Conservation (phyloP, 2,888 invertebrate genomes). For the Phaonia tiefii region DNA sequence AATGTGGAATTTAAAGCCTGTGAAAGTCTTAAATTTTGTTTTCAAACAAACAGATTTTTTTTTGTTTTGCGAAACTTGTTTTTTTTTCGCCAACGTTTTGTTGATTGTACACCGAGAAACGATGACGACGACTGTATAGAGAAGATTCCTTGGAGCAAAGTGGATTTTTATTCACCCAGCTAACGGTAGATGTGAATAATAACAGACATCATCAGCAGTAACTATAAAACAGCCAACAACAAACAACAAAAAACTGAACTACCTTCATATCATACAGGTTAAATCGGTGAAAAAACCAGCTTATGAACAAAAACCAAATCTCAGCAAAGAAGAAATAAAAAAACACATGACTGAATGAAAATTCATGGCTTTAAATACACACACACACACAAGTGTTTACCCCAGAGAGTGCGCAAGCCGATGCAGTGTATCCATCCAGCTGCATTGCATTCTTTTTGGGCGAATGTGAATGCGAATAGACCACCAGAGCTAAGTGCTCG, state of each 20-base stretch:
- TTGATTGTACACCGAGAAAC: conserved; percentile 36
- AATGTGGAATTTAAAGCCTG: conserved; percentile 65
- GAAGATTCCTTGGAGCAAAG: conserved; percentile 51
- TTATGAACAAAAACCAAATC: conserved; percentile 30
- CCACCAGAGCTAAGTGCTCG: background rate
- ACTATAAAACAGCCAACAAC: background rate
- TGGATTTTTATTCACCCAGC: conserved; percentile 25
- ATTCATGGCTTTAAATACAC: background rate
- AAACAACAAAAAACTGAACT: conserved; percentile 55
- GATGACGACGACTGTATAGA: conserved; percentile 8
- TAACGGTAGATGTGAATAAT: conserved; percentile 61
- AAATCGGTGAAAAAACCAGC: conserved; percentile 40
- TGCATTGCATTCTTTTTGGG: conserved; percentile 25
- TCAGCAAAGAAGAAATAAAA: background rate
- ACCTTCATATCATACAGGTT: conserved; percentile 64
- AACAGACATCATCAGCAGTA: background rate
- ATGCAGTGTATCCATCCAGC: background rate
- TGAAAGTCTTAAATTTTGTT: conserved; percentile 55
- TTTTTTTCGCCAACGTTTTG: conserved; percentile 31
- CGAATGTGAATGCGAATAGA: conserved; percentile 14
- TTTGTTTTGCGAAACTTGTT: conserved; percentile 37
- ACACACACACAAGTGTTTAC: too few relatives aligned
- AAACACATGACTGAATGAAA: conserved; percentile 24
- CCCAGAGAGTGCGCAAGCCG: background rate
- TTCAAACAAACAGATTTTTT: conserved; percentile 34